Evolutionary conservation across 2,113 vertebrate genomes (phyloP).

Genomic region (Hypomesus transpacificus): DNA sequence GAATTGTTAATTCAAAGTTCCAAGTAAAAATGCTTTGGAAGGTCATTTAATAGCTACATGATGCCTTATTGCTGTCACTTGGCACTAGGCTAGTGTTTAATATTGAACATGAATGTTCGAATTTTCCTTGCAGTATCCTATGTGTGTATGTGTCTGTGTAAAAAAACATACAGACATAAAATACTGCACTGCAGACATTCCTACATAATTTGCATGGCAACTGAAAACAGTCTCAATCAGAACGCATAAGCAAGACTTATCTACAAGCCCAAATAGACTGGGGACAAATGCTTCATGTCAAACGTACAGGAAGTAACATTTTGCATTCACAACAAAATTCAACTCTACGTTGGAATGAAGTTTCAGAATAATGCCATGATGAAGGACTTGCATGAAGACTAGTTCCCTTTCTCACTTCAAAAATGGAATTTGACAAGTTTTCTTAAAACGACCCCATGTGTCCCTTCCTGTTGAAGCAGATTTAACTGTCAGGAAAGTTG

Average conservation of each 20-base stretch:
- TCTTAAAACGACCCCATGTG: conserved; percentile 32
- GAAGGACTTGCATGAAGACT: not conserved
- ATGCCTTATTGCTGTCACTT: not conserved
- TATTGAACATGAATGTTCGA: not conserved
- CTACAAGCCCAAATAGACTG: too few species aligned
- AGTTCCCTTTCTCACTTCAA: conserved; percentile 3
- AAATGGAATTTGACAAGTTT: conserved; percentile 43
- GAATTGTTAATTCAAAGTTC: conserved; percentile 33
- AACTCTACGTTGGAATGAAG: conserved; percentile 20
- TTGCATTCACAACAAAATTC: conserved; percentile 22
- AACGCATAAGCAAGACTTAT: too few species aligned
- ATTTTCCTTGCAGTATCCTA: not conserved
- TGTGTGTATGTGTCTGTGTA: not conserved
- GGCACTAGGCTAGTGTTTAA: not conserved
- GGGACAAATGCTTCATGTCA: too few species aligned
- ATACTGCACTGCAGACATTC: too few species aligned
- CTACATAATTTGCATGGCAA: too few species aligned
- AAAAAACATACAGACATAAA: too few species aligned
- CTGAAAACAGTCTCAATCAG: too few species aligned
- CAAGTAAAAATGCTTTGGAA: conserved; percentile 1
- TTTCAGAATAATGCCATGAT: not conserved
- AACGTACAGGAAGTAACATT: too few species aligned
- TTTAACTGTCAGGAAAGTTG: conserved; percentile 48
- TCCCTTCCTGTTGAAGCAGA: conserved; percentile 31
- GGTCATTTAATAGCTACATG: not conserved